phyloP scores from a whole-genome alignment of 2,888 invertebrate species.

The Drosophila subsilvestris region DNA sequence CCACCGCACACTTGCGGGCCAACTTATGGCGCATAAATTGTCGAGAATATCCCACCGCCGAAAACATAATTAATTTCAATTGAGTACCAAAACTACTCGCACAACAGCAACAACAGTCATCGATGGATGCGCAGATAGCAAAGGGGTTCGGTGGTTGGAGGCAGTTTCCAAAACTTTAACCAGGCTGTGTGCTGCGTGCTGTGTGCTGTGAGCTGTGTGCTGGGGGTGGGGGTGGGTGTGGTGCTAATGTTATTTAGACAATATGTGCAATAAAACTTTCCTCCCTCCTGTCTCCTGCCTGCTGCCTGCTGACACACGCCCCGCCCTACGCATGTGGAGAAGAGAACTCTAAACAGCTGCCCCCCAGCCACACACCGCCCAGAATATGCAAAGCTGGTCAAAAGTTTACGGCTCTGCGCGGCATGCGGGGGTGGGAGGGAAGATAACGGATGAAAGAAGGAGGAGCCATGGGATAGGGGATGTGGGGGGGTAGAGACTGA shows the following conservation, averaged over 20 bases:
- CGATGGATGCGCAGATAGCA: neutral
- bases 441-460: neutral
- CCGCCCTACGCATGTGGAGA: conserved; percentile 1
- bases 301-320: conserved; percentile 22
- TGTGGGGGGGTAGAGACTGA: conserved; percentile 60
- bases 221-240: too few relatives aligned
- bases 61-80: conserved; percentile 77
- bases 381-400: conserved; percentile 50
- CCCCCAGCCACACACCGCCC: conserved; percentile 1
- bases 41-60: conserved; percentile 25
- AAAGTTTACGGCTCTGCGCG: conserved; percentile 43
- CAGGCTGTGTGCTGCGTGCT: neutral
- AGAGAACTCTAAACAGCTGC: conserved; percentile 45
- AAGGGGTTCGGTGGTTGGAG: too few relatives aligned
- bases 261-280: conserved; percentile 78
- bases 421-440: conserved; percentile 15
- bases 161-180: conserved; percentile 36
- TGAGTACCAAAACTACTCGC: conserved; percentile 47
- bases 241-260: conserved; percentile 67
- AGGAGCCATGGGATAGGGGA: conserved; percentile 13
- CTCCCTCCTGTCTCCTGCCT: conserved; percentile 31
- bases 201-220: too few relatives aligned
- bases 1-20: conserved; percentile 73
- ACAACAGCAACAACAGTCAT: neutral
- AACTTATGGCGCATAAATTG: conserved; percentile 75